Evolutionary conservation across 2,888 invertebrate species (phyloP).

Genomic region (Aphodius sticticus): DNA sequence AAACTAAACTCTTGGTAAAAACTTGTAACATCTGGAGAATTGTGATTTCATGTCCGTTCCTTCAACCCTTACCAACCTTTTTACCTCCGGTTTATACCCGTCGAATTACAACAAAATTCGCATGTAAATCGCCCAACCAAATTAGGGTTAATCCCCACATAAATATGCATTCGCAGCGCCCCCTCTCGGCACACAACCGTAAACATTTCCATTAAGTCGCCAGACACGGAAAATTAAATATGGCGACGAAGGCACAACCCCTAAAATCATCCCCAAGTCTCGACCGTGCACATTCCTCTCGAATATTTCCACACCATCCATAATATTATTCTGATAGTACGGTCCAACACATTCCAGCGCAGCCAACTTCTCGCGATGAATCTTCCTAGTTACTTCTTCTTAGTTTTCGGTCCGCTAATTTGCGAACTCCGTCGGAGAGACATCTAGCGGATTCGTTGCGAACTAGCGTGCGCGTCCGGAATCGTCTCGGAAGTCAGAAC

Average conservation of each 20-base stretch:
- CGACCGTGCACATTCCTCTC: background rate
- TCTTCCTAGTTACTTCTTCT: background rate
- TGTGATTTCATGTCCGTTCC: no score
- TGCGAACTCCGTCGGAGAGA: background rate
- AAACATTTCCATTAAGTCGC: background rate
- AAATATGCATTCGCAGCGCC: background rate
- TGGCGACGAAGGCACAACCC: background rate
- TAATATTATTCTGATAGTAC: constrained; percentile 20
- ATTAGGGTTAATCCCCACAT: background rate
- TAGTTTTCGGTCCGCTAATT: background rate
- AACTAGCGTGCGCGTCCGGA: background rate
- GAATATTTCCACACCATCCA: background rate
- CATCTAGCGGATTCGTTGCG: constrained; percentile 18
- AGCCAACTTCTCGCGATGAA: background rate
- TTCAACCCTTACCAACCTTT: background rate
- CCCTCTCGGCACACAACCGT: background rate
- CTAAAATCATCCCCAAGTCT: background rate
- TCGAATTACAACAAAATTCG: no score
- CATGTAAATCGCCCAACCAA: background rate
- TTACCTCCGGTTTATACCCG: background rate
- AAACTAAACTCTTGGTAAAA: no score
- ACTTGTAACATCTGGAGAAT: no score
- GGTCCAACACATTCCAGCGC: constrained; percentile 13
- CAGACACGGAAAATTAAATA: background rate
- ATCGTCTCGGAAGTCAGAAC: background rate